Base-by-base conservation (phyloP, 2,113 vertebrate genomes). In the Nipponia nippon region DNA sequence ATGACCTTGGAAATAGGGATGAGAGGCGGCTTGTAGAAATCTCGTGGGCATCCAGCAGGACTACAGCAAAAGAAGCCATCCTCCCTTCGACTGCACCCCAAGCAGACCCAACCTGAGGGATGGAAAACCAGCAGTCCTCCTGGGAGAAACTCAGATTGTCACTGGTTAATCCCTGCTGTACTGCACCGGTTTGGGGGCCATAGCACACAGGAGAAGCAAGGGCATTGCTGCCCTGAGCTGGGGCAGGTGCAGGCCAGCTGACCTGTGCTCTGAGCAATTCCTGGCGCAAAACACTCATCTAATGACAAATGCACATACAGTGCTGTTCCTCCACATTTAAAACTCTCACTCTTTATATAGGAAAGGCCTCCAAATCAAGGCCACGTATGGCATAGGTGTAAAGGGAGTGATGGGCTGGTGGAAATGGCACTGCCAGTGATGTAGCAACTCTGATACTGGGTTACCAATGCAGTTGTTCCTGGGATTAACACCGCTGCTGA, bases 361-460 rank as follows among this genome's bases (percentile, higher is more conserved):
- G 19, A 52, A 71, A 76, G 52, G 34, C 26, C 42, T 44, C 38
- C 38, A 75, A 38, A 62, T 25, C 55, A 59, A 53, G n/a, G 38
- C 22, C 8, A 3, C 4, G 22, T 32, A 14, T n/a, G 50, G 19
- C 1, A 0, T 2, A 20, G n/a, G 18, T 49, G 32, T 47, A 38
- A 61, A 71, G 34, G 29, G 47, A 80, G 72, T 0, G 2, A 13
- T 2, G 8, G 14, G 15, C n/a, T 72, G 42, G 46, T 42, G 32
- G 81, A 80, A 67, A 58, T 27, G 42, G 56, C 52, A 58, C 46
- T 1, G 0, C 21, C 30, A 25, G 46, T 19, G 56, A 25, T 16
- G 15, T 8, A 44, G 46, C 42, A 44, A 7, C 65, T 67, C 73
- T 70, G 44, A 52, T 21, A 49, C 15, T 34, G 49, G 38, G n/a